phyloP scores from a whole-genome alignment of 2,113 vertebrate genomes.

The Agelaius tricolor region DNA sequence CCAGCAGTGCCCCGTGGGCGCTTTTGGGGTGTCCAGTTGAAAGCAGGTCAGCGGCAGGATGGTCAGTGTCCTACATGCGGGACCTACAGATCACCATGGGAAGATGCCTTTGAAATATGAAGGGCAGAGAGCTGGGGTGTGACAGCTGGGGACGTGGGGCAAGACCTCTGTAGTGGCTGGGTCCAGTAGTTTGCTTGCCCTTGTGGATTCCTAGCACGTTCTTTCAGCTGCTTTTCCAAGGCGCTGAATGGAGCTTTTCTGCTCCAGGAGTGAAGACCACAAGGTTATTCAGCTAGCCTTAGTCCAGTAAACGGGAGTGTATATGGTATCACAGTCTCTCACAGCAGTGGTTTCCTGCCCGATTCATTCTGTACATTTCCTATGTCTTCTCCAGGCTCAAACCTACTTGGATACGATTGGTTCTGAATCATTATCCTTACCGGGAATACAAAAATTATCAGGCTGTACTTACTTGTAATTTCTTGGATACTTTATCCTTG shows the following conservation, averaged over 20 bases:
- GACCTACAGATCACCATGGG: fast-evolving
- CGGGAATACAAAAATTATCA: not conserved
- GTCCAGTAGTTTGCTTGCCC: not conserved
- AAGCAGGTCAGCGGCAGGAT: not conserved
- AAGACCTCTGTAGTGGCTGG: fast-evolving
- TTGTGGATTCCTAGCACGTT: fast-evolving
- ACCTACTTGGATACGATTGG: fast-evolving
- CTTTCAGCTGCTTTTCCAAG: not conserved
- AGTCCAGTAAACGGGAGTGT: not conserved
- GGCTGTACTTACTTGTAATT: not conserved
- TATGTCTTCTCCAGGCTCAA: not conserved
- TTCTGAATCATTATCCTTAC: not conserved
- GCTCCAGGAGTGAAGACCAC: not conserved
- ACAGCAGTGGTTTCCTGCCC: not conserved
- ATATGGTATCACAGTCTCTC: fast-evolving
- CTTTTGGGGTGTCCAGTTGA: fast-evolving
- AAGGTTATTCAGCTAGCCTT: not conserved
- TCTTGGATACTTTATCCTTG: not conserved
- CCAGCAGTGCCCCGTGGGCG: fast-evolving
- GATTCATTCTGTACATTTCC: not conserved
- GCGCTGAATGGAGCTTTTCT: not conserved
- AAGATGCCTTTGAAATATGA: not conserved
- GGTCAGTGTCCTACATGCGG: fast-evolving
- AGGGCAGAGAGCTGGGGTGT: not conserved
- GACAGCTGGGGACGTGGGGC: not conserved